Percentiles rank a stretch among this genome's conserved stretches.
Evolutionary conservation across 2,888 invertebrate genomes (phyloP).

Genomic region (Mimas tiliae): DNA sequence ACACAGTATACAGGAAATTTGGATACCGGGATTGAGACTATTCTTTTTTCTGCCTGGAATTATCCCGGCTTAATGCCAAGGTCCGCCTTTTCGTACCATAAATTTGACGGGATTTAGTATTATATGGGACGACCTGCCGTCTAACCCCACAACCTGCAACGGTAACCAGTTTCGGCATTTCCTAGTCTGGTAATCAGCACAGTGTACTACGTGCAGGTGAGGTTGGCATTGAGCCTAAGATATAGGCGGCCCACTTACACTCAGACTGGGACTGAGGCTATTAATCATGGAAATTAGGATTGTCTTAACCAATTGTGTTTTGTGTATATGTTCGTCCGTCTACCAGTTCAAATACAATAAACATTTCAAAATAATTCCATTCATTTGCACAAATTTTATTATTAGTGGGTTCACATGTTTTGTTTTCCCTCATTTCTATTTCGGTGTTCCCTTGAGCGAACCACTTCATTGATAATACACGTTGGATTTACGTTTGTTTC

Average conservation of each 20-base stretch:
- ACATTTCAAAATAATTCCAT: conserved; percentile 17
- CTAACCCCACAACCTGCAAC: too few species aligned
- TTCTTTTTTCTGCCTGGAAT: too few species aligned
- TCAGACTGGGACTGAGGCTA: too few species aligned
- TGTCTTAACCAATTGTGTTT: not conserved
- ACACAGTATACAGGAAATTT: not conserved
- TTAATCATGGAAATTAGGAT: too few species aligned
- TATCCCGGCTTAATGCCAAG: too few species aligned
- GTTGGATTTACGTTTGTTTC: conserved; percentile 51
- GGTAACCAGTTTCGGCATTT: not conserved
- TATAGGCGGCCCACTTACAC: too few species aligned
- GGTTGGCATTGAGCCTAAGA: too few species aligned
- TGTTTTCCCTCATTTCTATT: conserved; percentile 58
- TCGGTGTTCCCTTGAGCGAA: conserved; percentile 55
- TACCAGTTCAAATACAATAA: too few species aligned
- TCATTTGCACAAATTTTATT: conserved; percentile 25
- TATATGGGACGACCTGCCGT: too few species aligned
- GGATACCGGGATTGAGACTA: not conserved
- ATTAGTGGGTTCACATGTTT: conserved; percentile 22
- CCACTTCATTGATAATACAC: conserved; percentile 64
- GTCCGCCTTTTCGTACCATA: too few species aligned
- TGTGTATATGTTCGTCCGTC: not conserved
- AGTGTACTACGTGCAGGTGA: too few species aligned
- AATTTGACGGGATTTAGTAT: too few species aligned
- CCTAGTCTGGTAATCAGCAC: not conserved